Base-by-base conservation (phyloP, 2,888 invertebrate species). In the Callyntrura sp. region DNA sequence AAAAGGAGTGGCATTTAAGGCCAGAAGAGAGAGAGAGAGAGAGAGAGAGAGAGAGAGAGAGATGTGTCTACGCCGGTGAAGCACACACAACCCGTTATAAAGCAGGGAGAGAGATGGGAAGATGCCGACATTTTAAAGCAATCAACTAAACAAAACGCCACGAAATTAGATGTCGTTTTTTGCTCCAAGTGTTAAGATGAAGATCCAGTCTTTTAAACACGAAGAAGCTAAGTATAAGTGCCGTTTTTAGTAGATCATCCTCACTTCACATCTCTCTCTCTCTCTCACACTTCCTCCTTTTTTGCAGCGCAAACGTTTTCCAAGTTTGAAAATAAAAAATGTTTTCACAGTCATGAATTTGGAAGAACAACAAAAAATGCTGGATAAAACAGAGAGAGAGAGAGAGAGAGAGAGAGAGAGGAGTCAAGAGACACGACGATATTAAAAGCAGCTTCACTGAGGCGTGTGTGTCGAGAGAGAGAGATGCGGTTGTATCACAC, bases 291-390 rank as follows among this genome's bases (percentile, higher is more conserved):
- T 65, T 65, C 65, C 28, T 65, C 35, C 65, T 65, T 65, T 65
- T 65, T 65, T 65, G 65, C 65, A 28, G 28, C 35, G 9, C 65
- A 65, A 65, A 35, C 65, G n/a, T n/a, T 25, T 2, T 23, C 12
- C 35, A 35, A 65, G 35, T 35, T 65, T 65, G 65, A 65, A 65
- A 65, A 65, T 65, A 35, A 65, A 65, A 65, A 65, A 35, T 65
- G 62, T 62, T 62, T n/a, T n/a, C n/a, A n/a, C 62, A 65, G 28
- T 65, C 65, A 65, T 65, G 65, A 65, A 65, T 65, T 65, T 65
- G 65, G 65, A 28, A 25, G 25, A 65, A 65, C 14, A 9, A 65
- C 65, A 65, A 65, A 65, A 65, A 65, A 65, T 2, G 0, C 65
- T 65, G 65, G 65, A 65, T 65, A 65, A 17, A 51, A 51, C n/a